Base-by-base conservation (phyloP, 2,888 invertebrate species). In the Acanthacorydalis orientalis region DNA sequence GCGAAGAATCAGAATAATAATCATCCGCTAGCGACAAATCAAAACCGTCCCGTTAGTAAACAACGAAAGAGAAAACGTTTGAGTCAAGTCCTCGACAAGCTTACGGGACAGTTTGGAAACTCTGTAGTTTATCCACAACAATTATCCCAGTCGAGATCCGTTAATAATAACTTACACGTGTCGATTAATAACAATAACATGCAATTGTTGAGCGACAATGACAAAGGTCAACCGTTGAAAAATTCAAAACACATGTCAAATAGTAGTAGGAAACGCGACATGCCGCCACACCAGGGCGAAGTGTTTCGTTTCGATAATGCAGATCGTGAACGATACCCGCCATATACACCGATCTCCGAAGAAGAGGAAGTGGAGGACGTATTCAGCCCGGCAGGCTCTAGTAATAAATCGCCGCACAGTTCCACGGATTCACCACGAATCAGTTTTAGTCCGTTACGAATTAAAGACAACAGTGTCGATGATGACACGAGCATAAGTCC, bases 61-160 rank as follows among this genome's bases (percentile, higher is more conserved):
- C 77, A 80, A 54, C 72, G 80, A 53, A 89, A 88, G 63, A 75
- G 85, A 53, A 80, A 85, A 61, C 74, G 88, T 38, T 72, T 89
- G 14, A 85, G 83, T 47, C 83, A 81, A 51, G 82, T 90, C 16
- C 69, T 90, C 50, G 86, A 88, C 60, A 85, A 83, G 57, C 72
- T 88, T 4, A 70, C 74, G 15, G 72, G 71, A 8, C 60, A 60
- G 41, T 57, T 57, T 31, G 55, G 55, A 6, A 52, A 50, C 37
- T 51, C 53, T 6, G 51, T 53, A 23, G 54, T 49, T 2, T 52
- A 41, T 48, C 47, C n/a, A 35, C 64, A 59, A 50, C 59, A 57
- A 46, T 60, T 57, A 50, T 62, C 57, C 37, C 61, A 56, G 33
- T 56, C 54, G 48, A 56, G n/a, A 54, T 56, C 44, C 57, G 52